Base-by-base conservation (phyloP, 2,113 vertebrate species). In the Empidonax alnorum region DNA sequence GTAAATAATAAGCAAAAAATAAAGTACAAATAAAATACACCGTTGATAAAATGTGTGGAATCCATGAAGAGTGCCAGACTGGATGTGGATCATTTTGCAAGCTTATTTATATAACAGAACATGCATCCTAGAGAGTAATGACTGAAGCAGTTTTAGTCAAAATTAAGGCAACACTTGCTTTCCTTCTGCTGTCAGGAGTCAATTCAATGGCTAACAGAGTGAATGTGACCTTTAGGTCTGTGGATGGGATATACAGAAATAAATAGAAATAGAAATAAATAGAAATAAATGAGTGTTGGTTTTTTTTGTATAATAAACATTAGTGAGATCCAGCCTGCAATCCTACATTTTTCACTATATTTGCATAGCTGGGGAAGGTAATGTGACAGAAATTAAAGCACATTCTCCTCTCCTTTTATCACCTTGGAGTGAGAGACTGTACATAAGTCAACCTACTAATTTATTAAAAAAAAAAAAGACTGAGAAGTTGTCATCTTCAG, bases 401-500 rank as follows among this genome's bases (percentile, higher is more conserved):
- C 49, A 69, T 63, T 63, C 18, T 33, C 14, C 47, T 41, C 10
- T 69, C 47, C 27, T 63, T 63, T 18, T 22, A 37, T 31, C 63
- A 42, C 9, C 42, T 84, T 67, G 30, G n/a, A 67, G 18, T 42
- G 13, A 62, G 23, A 55, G 12, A 50, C 24, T 35, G 41, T 33
- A 44, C 0, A 0, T 18, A 49, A 5, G 12, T 35, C 74, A 72
- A 30, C 15, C 11, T 53, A 33, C 17, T 12, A 53, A 7, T 20
- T 73, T 55, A 56, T 55, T 28, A 5, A 10, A 52, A 67, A 44
- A n/a, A 39, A 41, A 46, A 28, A 28, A 41, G 14, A 31, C 25
- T 19, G n/a, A 63, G 16, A 23, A 59, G 7, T 6, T 73, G 12
- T 25, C 42, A 14, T 49, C 24, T 73, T 50, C 55, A 87, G 49